Percentiles rank a stretch among this genome's conserved stretches.
Evolutionary conservation across 2,113 vertebrate species (phyloP).

Genomic region (Ctenodactylus gundi): DNA sequence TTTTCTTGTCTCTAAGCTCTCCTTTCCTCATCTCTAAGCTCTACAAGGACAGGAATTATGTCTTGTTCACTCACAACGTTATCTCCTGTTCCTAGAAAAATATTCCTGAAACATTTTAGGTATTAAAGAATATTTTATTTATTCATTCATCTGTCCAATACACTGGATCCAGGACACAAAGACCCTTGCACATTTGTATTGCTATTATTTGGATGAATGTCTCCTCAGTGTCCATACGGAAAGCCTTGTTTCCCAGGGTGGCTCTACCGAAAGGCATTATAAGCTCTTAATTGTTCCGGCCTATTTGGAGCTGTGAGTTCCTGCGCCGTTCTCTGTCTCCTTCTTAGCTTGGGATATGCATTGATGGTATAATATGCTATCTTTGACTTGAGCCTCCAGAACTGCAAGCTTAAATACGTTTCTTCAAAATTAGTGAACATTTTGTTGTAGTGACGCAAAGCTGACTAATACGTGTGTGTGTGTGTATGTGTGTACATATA

Average conservation of each 20-base stretch:
- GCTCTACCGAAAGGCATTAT: neutral
- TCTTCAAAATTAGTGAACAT: neutral
- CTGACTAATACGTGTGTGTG: neutral
- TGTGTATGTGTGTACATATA: neutral
- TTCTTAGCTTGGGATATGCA: neutral
- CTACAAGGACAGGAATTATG: neutral
- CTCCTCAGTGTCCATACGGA: neutral
- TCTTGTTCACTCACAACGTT: neutral
- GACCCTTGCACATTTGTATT: neutral
- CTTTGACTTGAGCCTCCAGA: neutral
- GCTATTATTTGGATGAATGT: neutral
- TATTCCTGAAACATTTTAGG: neutral
- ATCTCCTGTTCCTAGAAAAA: neutral
- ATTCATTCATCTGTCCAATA: neutral
- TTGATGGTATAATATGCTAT: neutral
- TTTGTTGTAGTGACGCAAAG: neutral
- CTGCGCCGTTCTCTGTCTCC: neutral
- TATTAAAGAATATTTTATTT: neutral
- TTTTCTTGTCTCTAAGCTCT: too few species aligned
- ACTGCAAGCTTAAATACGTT: neutral
- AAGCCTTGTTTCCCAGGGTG: neutral
- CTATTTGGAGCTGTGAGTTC: neutral
- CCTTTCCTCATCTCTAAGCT: neutral
- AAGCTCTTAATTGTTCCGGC: neutral
- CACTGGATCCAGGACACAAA: neutral